Evolutionary conservation across 2,888 invertebrate species (phyloP), one percentile per base, ranked within the genome.

Genomic region (Protophormia terraenovae): DNA sequence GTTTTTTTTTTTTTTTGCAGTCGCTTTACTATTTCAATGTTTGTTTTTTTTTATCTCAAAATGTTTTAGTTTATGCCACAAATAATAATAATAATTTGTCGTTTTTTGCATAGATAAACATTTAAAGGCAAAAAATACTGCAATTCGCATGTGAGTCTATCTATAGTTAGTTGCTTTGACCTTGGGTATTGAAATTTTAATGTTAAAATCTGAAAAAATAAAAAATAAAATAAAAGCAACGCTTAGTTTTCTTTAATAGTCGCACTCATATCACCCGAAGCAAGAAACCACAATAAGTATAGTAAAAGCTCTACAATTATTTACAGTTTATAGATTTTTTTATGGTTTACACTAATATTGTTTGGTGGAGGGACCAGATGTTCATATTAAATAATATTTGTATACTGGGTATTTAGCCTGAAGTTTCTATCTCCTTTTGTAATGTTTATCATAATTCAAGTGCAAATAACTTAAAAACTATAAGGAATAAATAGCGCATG

Each of bases 11-110:
- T n/a, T n/a, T 41, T 53, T 76, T 10, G 14, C 19, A 60, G n/a
- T 71, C 24, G 14, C 14, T 69, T 62, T 55, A 27, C 62, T 55
- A 32, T 73, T 71, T 73, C 35, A 67, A 60, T 60, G 38, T 75
- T 78, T 69, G 66, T 67, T 75, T 41, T 19, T 29, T 58, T 72
- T 66, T 58, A 72, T 83, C 72, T 67, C 8, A 0, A 58, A 14
- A 62, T 45, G 50, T 41, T 66, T 62, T 19, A 4, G 32, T 45
- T 69, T 64, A 55, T 60, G 75, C 80, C 47, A 45, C 12, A 35
- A 32, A 12, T 47, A 75, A 84, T 66, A 69, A 62, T 50, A 75
- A 67, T 69, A 73, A 62, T 78, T 69, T 83, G 38, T 55, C 24
- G 22, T 66, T 60, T 60, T 58, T 55, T 83, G 64, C 45, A 71